Conservation (phyloP, 64 coral and sea anemone genomes). For the Anthopleura sola region DNA sequence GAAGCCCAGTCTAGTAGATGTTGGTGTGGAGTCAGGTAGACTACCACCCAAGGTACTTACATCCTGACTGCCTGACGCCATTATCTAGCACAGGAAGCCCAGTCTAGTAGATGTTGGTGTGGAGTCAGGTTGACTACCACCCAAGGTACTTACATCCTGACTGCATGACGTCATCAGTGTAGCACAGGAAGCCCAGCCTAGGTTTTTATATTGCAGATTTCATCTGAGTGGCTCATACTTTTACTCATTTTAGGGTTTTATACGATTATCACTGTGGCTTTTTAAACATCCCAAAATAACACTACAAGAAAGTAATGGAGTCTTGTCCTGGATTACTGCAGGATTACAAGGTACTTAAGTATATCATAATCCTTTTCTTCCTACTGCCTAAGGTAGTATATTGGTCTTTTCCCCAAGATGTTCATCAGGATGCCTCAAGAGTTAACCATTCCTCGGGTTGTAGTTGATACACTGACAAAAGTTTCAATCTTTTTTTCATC, state of each 20-base stretch:
- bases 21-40: conserved; percentile 33
- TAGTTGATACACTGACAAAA: background rate
- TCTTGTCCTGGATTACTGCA: conserved; percentile 58
- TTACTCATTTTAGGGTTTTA: conserved; percentile 42
- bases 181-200: background rate
- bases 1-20: background rate
- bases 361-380: no score
- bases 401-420: no score
- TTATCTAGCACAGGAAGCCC: background rate
- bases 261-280: conserved; percentile 65
- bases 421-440: no score
- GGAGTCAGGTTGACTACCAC: conserved; percentile 59
- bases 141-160: conserved; percentile 21
- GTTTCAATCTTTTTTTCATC: background rate
- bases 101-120: background rate
- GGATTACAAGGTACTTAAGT: conserved; percentile 73
- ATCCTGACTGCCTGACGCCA: background rate
- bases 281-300: background rate
- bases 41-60: conserved; percentile 65
- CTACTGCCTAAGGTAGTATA: background rate
- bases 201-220: background rate
- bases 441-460: no score
- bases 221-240: background rate
- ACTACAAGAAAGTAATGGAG: background rate
- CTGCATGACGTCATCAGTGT: background rate